These are phyloP conservation scores for Alsophila aescularia DNA, from an alignment of 2,888 invertebrate species.

Conservation along the genomic window DNA sequence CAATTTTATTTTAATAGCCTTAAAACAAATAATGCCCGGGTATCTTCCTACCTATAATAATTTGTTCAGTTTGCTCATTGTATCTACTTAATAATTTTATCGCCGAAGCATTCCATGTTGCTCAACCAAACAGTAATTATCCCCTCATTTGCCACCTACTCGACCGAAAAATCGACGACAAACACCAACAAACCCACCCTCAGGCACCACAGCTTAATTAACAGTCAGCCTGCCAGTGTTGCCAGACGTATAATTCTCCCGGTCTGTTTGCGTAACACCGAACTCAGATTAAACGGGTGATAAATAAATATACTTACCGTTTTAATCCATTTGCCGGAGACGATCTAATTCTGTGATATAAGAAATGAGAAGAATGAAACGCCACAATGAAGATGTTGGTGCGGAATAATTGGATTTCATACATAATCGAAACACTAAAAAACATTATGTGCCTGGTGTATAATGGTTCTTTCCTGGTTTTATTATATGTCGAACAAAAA, in stretches of 20 bases:
- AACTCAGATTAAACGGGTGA: slow-evolving; percentile 71
- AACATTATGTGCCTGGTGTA: too few relatives aligned
- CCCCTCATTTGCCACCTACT: slow-evolving; percentile 32
- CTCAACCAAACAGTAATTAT: slow-evolving; percentile 15
- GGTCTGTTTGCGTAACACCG: slow-evolving; percentile 72
- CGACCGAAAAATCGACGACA: slow-evolving; percentile 28
- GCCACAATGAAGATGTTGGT: slow-evolving; percentile 44
- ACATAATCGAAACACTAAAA: slow-evolving; percentile 34
- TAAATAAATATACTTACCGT: slow-evolving; percentile 81
- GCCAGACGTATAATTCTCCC: slow-evolving; percentile 76
- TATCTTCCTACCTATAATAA: too few relatives aligned
- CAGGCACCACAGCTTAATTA: slow-evolving; percentile 3
- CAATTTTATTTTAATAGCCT: too few relatives aligned
- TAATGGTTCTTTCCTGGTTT: too few relatives aligned
- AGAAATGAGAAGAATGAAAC: slow-evolving; percentile 62
- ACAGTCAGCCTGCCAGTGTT: slow-evolving; percentile 39
- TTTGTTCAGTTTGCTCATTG: too few relatives aligned
- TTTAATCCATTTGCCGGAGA: slow-evolving; percentile 74
- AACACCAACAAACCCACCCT: slow-evolving; percentile 25
- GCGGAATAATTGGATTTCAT: slow-evolving; percentile 40
- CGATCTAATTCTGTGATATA: slow-evolving; percentile 69
- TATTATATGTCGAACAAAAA: too few relatives aligned
- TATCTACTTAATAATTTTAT: not conserved
- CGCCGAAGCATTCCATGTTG: not conserved
- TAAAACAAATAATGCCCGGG: too few relatives aligned